phyloP scores from a whole-genome alignment of 2,888 invertebrate species.

The Chloromyia formosa region DNA sequence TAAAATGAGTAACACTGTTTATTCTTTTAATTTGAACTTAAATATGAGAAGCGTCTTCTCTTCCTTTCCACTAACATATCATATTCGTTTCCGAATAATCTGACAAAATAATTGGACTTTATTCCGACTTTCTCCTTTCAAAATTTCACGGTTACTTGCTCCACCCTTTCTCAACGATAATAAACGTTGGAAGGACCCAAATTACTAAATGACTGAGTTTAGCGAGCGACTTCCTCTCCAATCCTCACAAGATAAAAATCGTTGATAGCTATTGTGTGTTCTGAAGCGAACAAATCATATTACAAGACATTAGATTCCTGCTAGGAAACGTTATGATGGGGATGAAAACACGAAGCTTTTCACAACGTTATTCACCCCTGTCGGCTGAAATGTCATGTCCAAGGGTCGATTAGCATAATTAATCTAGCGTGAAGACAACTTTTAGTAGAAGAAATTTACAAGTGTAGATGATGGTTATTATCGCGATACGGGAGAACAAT shows the following conservation, averaged over 20 bases:
- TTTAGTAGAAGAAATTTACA: background rate
- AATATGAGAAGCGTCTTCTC: no score
- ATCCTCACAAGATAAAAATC: constrained; percentile 13
- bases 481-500: background rate
- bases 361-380: constrained; percentile 29
- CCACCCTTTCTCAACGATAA: background rate
- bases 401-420: constrained; percentile 45
- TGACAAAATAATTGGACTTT: no score
- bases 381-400: constrained; percentile 23
- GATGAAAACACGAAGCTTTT: constrained; percentile 7
- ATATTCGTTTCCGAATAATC: no score
- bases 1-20: no score
- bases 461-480: background rate
- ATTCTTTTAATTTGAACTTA: no score
- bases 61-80: no score
- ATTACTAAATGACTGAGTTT: background rate
- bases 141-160: background rate
- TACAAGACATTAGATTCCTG: background rate
- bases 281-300: background rate
- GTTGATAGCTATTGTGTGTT: constrained; percentile 19
- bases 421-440: constrained; percentile 41
- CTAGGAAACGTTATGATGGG: constrained; percentile 9
- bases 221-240: background rate
- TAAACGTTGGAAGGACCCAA: no score
- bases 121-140: no score